Base-by-base conservation (phyloP, 1,140 invertebrate species). In the Zaprionus capensis region DNA sequence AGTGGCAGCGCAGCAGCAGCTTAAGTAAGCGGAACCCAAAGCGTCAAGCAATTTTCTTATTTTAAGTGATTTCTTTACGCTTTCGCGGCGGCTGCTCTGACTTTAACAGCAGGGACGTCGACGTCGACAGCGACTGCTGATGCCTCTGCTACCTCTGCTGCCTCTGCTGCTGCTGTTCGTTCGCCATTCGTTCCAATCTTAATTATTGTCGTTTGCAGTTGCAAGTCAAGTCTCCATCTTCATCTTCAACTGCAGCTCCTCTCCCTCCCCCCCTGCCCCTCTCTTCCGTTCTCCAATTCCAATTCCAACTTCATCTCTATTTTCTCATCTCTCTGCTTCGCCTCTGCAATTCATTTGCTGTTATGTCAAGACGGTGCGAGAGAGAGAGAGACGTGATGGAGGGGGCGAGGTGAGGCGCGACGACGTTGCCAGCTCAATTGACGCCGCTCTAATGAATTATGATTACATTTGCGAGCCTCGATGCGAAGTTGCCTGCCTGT, bases 31-130 rank as follows among this genome's bases (percentile, higher is more conserved):
- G 74, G 74, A 76, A 76, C 74, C 46, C 62, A 76, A 72, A 76
- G 63, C 69, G 70, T 72, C 74, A 67, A 76, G 74, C 38, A 62
- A 76, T 69, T 71, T 73, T 64, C 53, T 78, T 71, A 75, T 59
- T 82, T 82, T 67, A 87, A 87, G 74, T 76, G 71, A 87, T 82
- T 87, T 87, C 49, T 87, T 80, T 78, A 87, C 80, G 80, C 83
- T 87, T 82, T 87, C 69, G 77, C 83, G 68, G 65, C 61, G 49
- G 46, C 76, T 73, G 51, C 57, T 70, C 53, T 36, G 63, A 57
- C 58, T 49, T 65, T 38, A 44, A 55, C 57, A 46, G 24, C 44
- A 15, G 59, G 46, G 6, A 12, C 70, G 4, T 2, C 49, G 2
- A n/a, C 72, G 4, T n/a, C 51, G 24, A 31, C 28, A 31, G 26